Percentiles rank a stretch among this genome's conserved stretches.
phyloP scores from a whole-genome alignment of 2,113 vertebrate species.

The Agelaius phoeniceus region DNA sequence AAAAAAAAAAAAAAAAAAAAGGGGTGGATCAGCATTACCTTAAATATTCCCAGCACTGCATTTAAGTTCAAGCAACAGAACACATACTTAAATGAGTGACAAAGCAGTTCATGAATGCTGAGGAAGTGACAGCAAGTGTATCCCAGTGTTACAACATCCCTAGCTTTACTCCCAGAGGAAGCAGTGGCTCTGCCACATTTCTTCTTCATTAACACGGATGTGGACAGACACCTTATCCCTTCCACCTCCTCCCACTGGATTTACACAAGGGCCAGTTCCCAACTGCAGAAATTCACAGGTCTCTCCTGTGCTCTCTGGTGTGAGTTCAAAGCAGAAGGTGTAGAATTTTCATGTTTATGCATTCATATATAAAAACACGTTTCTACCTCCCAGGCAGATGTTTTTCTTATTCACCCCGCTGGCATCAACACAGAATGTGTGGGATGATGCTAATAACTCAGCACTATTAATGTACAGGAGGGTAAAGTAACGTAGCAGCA shows the following conservation, averaged over 20 bases:
- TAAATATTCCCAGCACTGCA: not conserved
- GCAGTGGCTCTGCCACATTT: not conserved
- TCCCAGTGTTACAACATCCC: not conserved
- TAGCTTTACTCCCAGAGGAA: not conserved
- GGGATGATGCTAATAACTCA: conserved; percentile 34
- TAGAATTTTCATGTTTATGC: not conserved
- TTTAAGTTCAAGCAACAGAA: not conserved
- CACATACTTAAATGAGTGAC: not conserved
- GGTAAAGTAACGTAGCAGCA: not conserved
- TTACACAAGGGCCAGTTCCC: not conserved
- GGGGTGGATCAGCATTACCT: not conserved
- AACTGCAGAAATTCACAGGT: not conserved
- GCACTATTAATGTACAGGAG: conserved; percentile 4
- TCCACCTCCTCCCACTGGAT: not conserved
- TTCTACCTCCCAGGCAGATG: conserved; percentile 22
- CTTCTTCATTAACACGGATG: not conserved
- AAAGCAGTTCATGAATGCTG: not conserved
- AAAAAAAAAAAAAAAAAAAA: not conserved
- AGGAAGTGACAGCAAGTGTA: not conserved
- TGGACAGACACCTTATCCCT: not conserved
- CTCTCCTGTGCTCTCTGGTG: not conserved
- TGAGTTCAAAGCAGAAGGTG: not conserved
- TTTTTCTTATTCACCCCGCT: conserved; percentile 27
- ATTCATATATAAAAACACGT: not conserved
- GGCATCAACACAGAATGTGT: conserved; percentile 19